Base-by-base conservation (phyloP, 2,888 invertebrate species). In the Plagodis dolabraria region DNA sequence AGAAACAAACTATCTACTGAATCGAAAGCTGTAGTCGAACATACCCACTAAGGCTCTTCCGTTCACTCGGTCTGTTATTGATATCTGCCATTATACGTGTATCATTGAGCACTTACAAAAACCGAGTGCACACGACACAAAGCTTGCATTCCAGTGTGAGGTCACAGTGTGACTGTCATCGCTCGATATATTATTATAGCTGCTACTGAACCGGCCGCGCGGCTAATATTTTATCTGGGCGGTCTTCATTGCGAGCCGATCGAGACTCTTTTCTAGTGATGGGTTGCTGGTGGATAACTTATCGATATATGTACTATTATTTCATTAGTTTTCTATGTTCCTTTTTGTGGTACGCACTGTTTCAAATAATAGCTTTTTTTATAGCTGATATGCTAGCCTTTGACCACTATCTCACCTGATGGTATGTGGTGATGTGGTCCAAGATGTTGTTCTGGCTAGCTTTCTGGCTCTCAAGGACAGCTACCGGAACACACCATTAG, bases 161-260 rank as follows among this genome's bases (percentile, higher is more conserved):
- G 75, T 78, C 79, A 86, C 85, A 53, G 85, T 83, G 84, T 73
- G 79, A 78, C 81, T 87, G 89, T 89, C 89, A 83, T 81, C 85
- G 79, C 67, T 76, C 79, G 82, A 85, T 85, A 82, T 84, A 85
- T 83, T 84, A 85, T 83, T 80, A 80, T 77, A 76, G 77, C 68
- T 69, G 87, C 91, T 89, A 88, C 90, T 81, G 89, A 80, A 74
- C 71, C 76, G 76, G 75, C 82, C 82, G 80, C 82, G 84, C 83
- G 80, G 85, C 82, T 86, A 86, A 89, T 92, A 91, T 89, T 89
- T 91, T 89, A 90, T 87, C 86, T 82, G 87, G 86, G 89, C 88
- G 85, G 88, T 90, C 91, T 91, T 91, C 89, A 92, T 91, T 89
- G 89, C 88, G 68, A 71, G 67, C 68, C 71, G 79, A 82, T 83